Evolutionary conservation across 2,888 invertebrate genomes (phyloP).

Genomic region (Drosophila helvetica): DNA sequence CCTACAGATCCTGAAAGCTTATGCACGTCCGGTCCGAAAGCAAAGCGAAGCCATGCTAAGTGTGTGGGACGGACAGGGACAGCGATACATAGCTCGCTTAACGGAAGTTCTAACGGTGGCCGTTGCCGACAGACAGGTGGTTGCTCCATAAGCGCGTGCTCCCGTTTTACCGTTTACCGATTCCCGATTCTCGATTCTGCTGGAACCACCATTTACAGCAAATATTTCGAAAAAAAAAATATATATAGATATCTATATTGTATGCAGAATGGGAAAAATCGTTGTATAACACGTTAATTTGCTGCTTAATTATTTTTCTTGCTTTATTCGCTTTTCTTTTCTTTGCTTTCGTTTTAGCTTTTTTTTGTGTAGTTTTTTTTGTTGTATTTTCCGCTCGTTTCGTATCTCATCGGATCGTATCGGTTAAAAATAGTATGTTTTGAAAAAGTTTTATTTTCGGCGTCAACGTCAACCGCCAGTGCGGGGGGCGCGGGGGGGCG

Average conservation of each 20-base stretch:
- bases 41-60: not conserved
- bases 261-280: slow-evolving; percentile 32
- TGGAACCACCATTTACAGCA: slow-evolving; percentile 1
- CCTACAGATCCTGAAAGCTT: slow-evolving; percentile 31
- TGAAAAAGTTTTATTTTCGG: slow-evolving; percentile 77
- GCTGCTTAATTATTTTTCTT: slow-evolving; percentile 73
- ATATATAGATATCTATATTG: slow-evolving; percentile 5
- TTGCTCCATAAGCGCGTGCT: slow-evolving; percentile 13
- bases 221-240: not conserved
- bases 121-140: slow-evolving; percentile 33
- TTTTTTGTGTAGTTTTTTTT: slow-evolving; percentile 25
- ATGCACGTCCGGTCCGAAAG: not conserved
- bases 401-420: slow-evolving; percentile 57
- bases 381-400: slow-evolving; percentile 49
- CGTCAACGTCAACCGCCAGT: slow-evolving; percentile 74
- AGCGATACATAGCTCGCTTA: not conserved
- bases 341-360: slow-evolving; percentile 26
- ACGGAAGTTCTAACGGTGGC: slow-evolving; percentile 9
- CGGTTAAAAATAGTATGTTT: slow-evolving; percentile 77
- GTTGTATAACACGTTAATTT: slow-evolving; percentile 80
- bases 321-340: slow-evolving; percentile 55
- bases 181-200: slow-evolving; percentile 10
- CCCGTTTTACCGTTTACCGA: slow-evolving; percentile 7
- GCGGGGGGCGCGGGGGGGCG: slow-evolving; percentile 10
- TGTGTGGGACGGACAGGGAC: not conserved